phyloP scores from a whole-genome alignment of 2,797 vertebrate genomes.

The Fundulus diaphanus region DNA sequence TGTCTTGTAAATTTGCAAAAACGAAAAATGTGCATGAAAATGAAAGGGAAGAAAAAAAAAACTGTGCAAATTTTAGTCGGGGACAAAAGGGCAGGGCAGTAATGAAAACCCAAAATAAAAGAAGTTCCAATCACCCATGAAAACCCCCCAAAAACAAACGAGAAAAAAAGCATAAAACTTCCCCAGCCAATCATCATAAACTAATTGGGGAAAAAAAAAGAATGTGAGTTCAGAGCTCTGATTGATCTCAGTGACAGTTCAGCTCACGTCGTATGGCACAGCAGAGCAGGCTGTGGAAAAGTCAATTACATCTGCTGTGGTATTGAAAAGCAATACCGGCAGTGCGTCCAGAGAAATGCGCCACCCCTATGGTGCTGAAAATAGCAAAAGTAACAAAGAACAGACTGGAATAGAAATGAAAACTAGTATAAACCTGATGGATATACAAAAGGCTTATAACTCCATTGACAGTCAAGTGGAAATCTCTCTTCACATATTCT shows the following conservation, averaged over 20 bases:
- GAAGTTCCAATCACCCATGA: slow-evolving; percentile 58
- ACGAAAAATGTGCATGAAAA: slow-evolving; percentile 61
- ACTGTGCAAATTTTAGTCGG: slow-evolving; percentile 77
- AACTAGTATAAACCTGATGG: slow-evolving; percentile 64
- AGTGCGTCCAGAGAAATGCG: slow-evolving; percentile 56
- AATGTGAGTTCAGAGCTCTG: slow-evolving; percentile 33
- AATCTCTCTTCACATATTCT: slow-evolving; percentile 72
- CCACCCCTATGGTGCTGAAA: slow-evolving; percentile 42
- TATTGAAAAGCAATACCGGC: slow-evolving; percentile 60
- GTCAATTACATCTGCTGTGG: slow-evolving; percentile 57
- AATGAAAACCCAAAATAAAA: slow-evolving; percentile 31
- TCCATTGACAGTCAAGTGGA: slow-evolving; percentile 67
- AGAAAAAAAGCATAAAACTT: background rate
- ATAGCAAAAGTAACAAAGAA: background rate
- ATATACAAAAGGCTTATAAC: slow-evolving; percentile 78
- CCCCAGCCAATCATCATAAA: slow-evolving; percentile 36
- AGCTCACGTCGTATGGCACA: slow-evolving; percentile 35
- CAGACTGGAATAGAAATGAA: slow-evolving; percentile 36
- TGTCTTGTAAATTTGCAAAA: slow-evolving; percentile 81
- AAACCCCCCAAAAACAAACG: too few species aligned
- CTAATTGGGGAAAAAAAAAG: slow-evolving; percentile 4
- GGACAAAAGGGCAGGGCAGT: slow-evolving; percentile 64
- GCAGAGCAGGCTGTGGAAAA: slow-evolving; percentile 53
- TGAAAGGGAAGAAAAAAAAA: slow-evolving; percentile 37
- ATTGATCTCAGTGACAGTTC: slow-evolving; percentile 45